phyloP scores from a whole-genome alignment of 2,797 vertebrate species.

The Oreonectes daqikongensis region DNA sequence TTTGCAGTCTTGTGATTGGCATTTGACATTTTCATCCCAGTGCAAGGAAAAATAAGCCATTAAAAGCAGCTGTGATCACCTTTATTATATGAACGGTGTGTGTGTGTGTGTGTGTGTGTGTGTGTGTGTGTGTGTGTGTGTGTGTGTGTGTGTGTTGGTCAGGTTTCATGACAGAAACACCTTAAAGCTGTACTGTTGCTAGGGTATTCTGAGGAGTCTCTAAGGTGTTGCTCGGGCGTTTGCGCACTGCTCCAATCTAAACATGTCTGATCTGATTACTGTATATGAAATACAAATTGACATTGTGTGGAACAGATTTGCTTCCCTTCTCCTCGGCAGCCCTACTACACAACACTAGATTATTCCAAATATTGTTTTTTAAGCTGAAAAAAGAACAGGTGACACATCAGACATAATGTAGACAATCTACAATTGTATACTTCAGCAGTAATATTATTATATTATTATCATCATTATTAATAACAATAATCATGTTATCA shows the following conservation, averaged over 20 bases:
- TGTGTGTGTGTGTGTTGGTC: slow-evolving; percentile 7
- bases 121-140: slow-evolving; percentile 16
- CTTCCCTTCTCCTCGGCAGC: neutral
- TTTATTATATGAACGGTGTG: slow-evolving; percentile 20
- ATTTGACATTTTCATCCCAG: slow-evolving; percentile 44
- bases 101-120: slow-evolving; percentile 18
- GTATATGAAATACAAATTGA: no score
- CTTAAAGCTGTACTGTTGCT: neutral
- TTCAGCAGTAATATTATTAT: no score
- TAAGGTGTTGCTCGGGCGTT: neutral
- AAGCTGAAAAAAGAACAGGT: no score
- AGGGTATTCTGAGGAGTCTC: neutral
- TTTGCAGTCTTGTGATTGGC: slow-evolving; percentile 36
- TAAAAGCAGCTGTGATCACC: slow-evolving; percentile 30
- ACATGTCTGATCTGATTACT: no score
- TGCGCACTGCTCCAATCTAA: neutral
- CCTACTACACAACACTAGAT: no score
- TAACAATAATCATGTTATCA: no score
- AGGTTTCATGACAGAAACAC: neutral
- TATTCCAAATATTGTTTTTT: no score
- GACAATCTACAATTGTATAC: no score
- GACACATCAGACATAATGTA: no score
- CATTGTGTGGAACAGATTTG: no score
- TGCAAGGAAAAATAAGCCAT: slow-evolving; percentile 40
- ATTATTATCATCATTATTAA: no score